Evolutionary conservation across 2,797 vertebrate species (phyloP).

Genomic region (Acropternis orthonyx): DNA sequence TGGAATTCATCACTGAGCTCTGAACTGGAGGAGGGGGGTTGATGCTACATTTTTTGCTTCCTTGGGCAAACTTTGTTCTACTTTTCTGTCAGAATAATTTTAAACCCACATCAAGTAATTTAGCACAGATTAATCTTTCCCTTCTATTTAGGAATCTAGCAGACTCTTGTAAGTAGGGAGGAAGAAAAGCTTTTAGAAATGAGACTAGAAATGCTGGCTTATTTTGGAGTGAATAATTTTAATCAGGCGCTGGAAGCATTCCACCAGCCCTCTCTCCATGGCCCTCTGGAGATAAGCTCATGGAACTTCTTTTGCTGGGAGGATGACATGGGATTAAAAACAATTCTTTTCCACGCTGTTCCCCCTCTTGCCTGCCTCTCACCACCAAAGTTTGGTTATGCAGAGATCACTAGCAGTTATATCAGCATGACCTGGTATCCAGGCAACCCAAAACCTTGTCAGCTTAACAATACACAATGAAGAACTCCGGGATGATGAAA

Average conservation of each 20-base stretch:
- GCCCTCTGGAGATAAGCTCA: conserved; percentile 54
- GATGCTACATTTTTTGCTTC: conserved; percentile 53
- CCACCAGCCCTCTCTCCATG: background rate
- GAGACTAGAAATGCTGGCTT: conserved; percentile 60
- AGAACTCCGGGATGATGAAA: conserved; percentile 58
- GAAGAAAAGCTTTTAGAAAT: conserved; percentile 62
- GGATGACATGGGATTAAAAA: conserved; percentile 30
- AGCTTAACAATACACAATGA: conserved; percentile 59
- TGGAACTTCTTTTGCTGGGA: conserved; percentile 45
- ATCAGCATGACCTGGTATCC: conserved; percentile 71
- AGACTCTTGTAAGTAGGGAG: conserved; percentile 39
- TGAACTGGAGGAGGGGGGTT: background rate
- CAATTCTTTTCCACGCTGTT: background rate
- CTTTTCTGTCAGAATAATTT: conserved; percentile 69
- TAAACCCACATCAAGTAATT: conserved; percentile 66
- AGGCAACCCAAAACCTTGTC: conserved; percentile 74
- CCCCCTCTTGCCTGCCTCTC: background rate
- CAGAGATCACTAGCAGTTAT: conserved; percentile 19
- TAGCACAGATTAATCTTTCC: conserved; percentile 64
- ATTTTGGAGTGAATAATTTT: conserved; percentile 66
- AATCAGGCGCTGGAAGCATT: conserved; percentile 46
- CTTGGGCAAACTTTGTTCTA: conserved; percentile 66
- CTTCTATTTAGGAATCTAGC: conserved; percentile 40
- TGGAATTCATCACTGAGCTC: conserved; percentile 44
- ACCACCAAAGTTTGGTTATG: conserved; percentile 49